Evolutionary conservation across 2,797 vertebrate species (phyloP), one percentile per base, ranked within the genome.

Genomic region (Mareca strepera): DNA sequence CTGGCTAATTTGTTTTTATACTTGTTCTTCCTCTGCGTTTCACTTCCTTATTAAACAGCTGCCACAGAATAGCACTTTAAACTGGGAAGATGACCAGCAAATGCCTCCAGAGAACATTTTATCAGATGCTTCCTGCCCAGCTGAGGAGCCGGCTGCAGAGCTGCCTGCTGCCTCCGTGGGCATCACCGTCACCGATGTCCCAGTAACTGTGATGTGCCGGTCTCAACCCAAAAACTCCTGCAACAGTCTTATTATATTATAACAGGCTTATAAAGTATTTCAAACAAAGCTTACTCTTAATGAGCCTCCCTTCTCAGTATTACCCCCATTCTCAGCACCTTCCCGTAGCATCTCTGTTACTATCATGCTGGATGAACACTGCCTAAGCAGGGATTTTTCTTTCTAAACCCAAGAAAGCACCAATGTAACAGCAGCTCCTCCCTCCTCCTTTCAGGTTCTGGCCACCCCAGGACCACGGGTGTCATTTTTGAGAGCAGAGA

Each of bases 21-120:
- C 90, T 90, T 58, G 76, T 96, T 95, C 94, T 96, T 92, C 90
- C 83, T 74, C 41, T 75, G 92, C 35, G 94, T 96, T 97, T 96
- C 92, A 96, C 96, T 97, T 97, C 96, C 96, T 96, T 92, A 91
- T 96, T 96, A 96, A 97, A 93, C 94, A 96, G 93, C 96, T 97
- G 95, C 96, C 80, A 94, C 62, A 91, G 91, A 97, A 94, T 5
- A 96, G 92, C 75, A 93, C 91, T 95, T 90, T 75, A 90, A 96
- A 92, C 92, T 83, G 96, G 96, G 95, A 97, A 96, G 93, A 96
- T 74, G 69, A 97, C 95, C 97, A 97, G 95, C 96, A 97, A 96
- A 95, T 83, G 91, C 88, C 92, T 93, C 84, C 93, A 81, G 90
- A 95, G 83, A 90, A 94, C 64, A 62, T 82, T 92, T 35, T 33